Conservation (phyloP, 1,140 invertebrate species). For the Macrobrachium rosenbergii region DNA sequence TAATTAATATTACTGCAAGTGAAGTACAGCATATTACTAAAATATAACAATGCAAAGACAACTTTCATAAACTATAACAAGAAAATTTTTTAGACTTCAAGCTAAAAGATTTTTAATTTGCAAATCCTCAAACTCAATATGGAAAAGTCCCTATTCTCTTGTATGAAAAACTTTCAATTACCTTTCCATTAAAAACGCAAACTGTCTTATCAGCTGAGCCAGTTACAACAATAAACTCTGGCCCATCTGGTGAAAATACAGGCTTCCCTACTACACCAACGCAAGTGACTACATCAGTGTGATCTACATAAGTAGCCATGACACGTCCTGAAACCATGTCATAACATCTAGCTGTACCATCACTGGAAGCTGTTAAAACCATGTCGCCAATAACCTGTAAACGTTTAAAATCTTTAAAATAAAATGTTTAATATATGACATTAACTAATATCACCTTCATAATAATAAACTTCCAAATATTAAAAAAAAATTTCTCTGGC, state of each 20-base stretch:
- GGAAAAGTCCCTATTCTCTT: not conserved
- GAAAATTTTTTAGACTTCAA: too few species aligned
- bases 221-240: constrained; percentile 57
- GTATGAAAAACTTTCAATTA: not conserved
- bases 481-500: not conserved
- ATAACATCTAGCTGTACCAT: constrained; percentile 61
- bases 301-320: constrained; percentile 52
- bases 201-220: constrained; percentile 61
- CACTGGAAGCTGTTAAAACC: constrained; percentile 56
- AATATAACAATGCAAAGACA: not conserved
- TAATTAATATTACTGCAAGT: too few species aligned
- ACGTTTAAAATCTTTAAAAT: too few species aligned
- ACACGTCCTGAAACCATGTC: constrained; percentile 43
- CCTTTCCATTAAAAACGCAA: constrained; percentile 61
- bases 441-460: too few species aligned
- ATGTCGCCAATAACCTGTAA: constrained; percentile 59
- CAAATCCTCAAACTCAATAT: not conserved
- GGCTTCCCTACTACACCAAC: constrained; percentile 53
- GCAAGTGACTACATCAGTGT: constrained; percentile 51
- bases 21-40: not conserved
- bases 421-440: too few species aligned
- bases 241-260: constrained; percentile 6
- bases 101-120: too few species aligned
- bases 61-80: not conserved
- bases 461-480: not conserved